phyloP scores from a whole-genome alignment of 2,888 invertebrate species.

The Caenorhabditis sulstoni region DNA sequence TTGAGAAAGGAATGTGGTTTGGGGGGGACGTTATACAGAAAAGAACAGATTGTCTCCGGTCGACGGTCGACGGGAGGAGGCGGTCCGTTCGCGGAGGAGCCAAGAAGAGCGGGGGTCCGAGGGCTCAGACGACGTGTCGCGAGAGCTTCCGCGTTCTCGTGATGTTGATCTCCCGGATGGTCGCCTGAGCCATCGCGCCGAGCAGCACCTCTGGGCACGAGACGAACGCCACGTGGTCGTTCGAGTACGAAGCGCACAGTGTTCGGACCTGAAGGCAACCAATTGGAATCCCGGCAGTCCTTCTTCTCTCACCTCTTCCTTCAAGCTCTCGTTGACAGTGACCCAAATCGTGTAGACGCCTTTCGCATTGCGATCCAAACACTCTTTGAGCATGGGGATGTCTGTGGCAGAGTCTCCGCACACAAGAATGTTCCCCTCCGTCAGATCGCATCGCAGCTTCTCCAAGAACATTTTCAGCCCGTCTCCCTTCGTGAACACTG shows the following conservation, averaged over 20 bases:
- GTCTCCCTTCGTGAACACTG: constrained; percentile 80
- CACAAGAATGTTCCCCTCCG: constrained; percentile 79
- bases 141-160: constrained; percentile 50
- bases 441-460: constrained; percentile 76
- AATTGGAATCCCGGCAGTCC: too few relatives aligned
- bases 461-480: constrained; percentile 76
- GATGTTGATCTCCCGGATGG: constrained; percentile 79
- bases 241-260: constrained; percentile 75
- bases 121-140: constrained; percentile 17
- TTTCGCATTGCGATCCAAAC: constrained; percentile 73
- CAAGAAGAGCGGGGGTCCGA: neutral
- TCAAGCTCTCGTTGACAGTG: constrained; percentile 69
- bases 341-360: constrained; percentile 80
- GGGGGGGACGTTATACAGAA: neutral
- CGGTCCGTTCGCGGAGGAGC: too few relatives aligned
- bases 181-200: constrained; percentile 81
- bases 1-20: too few relatives aligned
- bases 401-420: constrained; percentile 80
- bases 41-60: neutral
- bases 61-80: too few relatives aligned
- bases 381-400: constrained; percentile 79
- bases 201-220: constrained; percentile 80
- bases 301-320: constrained; percentile 66
- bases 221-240: constrained; percentile 79
- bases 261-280: constrained; percentile 72